Conservation (phyloP, 1,140 invertebrate genomes). For the Leguminivora glycinivorella region DNA sequence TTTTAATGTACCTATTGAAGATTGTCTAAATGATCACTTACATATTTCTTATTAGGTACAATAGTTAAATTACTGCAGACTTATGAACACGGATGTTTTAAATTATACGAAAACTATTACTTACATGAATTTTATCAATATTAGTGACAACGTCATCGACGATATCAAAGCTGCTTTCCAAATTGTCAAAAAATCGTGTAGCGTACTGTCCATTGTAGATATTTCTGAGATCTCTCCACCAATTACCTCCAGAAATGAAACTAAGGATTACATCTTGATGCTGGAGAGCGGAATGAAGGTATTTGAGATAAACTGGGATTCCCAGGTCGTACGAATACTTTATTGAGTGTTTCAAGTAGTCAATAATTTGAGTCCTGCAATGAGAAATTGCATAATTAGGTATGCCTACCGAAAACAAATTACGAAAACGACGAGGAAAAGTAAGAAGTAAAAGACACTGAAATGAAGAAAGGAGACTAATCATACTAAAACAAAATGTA, state of each 20-base stretch:
- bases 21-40: too few relatives aligned
- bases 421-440: too few relatives aligned
- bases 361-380: slow-evolving; percentile 54
- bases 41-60: too few relatives aligned
- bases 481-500: slow-evolving; percentile 24
- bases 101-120: slow-evolving; percentile 29
- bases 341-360: slow-evolving; percentile 47
- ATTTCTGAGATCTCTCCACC: slow-evolving; percentile 61
- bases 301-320: slow-evolving; percentile 64
- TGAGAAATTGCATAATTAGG: slow-evolving; percentile 14
- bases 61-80: too few relatives aligned
- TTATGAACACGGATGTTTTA: background rate
- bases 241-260: slow-evolving; percentile 65
- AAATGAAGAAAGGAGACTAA: too few relatives aligned
- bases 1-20: background rate
- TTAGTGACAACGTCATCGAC: slow-evolving; percentile 61
- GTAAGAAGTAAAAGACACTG: too few relatives aligned
- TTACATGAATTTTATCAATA: slow-evolving; percentile 70
- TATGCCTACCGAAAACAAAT: background rate
- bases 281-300: slow-evolving; percentile 59
- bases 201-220: slow-evolving; percentile 58
- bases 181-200: slow-evolving; percentile 50
- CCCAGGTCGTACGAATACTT: slow-evolving; percentile 63
- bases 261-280: slow-evolving; percentile 56
- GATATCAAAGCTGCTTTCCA: slow-evolving; percentile 63